Evolutionary conservation across 2,888 invertebrate species (phyloP).

Genomic region (Trichacis sp.): DNA sequence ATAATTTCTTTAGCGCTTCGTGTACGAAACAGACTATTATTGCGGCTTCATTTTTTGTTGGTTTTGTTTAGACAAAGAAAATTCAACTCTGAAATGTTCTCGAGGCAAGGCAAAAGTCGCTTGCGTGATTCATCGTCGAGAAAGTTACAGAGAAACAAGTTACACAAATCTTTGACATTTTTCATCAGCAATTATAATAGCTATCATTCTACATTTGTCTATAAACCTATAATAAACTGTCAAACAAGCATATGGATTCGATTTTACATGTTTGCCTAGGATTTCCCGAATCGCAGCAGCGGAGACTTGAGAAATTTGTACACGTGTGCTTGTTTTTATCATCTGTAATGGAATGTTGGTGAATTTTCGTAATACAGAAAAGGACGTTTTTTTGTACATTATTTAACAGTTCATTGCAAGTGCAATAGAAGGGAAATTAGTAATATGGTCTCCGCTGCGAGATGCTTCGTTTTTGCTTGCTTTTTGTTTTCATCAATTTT

Average conservation of each 20-base stretch:
- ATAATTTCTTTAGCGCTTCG: slow-evolving; percentile 50
- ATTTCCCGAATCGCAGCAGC: slow-evolving; percentile 14
- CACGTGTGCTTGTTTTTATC: not conserved
- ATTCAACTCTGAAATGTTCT: slow-evolving; percentile 50
- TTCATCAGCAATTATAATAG: slow-evolving; percentile 68
- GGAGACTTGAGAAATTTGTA: slow-evolving; percentile 7
- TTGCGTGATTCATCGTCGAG: no score
- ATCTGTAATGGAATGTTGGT: not conserved
- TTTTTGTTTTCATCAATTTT: no score
- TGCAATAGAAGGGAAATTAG: no score
- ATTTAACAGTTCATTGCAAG: no score
- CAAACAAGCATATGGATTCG: slow-evolving; percentile 64
- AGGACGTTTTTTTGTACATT: not conserved
- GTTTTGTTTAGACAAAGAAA: slow-evolving; percentile 26
- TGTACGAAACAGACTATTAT: slow-evolving; percentile 23
- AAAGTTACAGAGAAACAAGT: slow-evolving; percentile 54
- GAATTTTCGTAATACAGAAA: not conserved
- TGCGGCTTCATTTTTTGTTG: slow-evolving; percentile 49
- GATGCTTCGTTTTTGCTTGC: not conserved
- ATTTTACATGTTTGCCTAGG: slow-evolving; percentile 32
- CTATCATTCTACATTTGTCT: slow-evolving; percentile 69
- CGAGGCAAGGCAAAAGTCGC: no score
- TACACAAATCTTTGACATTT: slow-evolving; percentile 66
- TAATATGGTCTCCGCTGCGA: no score
- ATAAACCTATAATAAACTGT: slow-evolving; percentile 69